Base-by-base conservation (phyloP, 1,140 invertebrate genomes). In the Hylaeus anthracinus region DNA sequence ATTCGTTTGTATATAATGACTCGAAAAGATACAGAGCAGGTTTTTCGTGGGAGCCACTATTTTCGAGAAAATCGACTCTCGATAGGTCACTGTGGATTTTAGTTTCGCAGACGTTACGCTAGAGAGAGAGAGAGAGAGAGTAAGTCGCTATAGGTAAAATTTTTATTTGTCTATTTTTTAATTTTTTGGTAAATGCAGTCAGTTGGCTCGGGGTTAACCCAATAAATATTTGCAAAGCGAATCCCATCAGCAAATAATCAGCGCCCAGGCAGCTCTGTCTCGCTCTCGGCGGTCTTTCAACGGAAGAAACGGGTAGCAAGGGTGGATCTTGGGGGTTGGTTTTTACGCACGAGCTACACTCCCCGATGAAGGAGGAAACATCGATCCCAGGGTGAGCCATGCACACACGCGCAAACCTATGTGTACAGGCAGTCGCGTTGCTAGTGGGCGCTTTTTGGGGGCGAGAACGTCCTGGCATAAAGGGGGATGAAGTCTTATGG, bases 401-500 rank as follows among this genome's bases (percentile, higher is more conserved):
- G 9, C 41, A 41, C 43, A 67, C 60, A 51, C 61, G 39, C n/a
- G 41, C 43, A 26, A 9, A 43, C 37, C 10, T 45, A 14, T 63
- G 37, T 63, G 8, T 37, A 41, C 53, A 41, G 26, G 26, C 6
- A 26, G 4, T 5, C 9, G 15, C 26, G 39, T 53, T 41, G 77
- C 43, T 58, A 70, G 60, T 74, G 58, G 73, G 70, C 70, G 71
- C 71, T 83, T 77, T 88, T 83, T 70, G 71, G 83, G 80, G 82
- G 86, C 80, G 85, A 89, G 86, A 92, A 90, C 88, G 84, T 85
- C 88, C 82, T 81, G 84, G 51, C 85, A 87, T 90, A 89, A 91
- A 92, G 86, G 89, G 90, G 88, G 87, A 92, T 90, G 84, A 90
- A 92, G 88, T 91, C 90, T 92, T 92, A 90, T 89, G 88, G 89